These are phyloP conservation scores for Chlorodrepanis virens DNA, from an alignment of 2,113 vertebrate species.

Conservation along the genomic window DNA sequence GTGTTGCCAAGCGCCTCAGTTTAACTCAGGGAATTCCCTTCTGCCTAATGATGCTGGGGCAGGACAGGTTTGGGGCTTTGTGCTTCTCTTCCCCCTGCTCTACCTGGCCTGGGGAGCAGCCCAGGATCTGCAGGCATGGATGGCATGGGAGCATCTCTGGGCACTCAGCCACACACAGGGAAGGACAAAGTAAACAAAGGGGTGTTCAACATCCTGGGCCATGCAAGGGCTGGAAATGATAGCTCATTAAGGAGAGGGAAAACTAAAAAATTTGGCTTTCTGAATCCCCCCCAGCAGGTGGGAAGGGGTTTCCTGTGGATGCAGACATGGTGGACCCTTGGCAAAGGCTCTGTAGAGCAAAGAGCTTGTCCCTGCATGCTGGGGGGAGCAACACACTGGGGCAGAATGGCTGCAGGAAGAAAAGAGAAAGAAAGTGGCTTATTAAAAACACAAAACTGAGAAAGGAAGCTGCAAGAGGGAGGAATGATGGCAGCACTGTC, in stretches of 20 bases:
- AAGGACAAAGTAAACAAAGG: background rate
- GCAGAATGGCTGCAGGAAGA: background rate
- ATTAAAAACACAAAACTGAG: background rate
- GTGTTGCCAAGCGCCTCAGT: background rate
- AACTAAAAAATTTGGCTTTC: background rate
- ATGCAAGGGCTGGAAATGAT: background rate
- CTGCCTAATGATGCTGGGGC: fast-evolving
- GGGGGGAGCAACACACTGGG: fast-evolving
- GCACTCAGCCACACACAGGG: background rate
- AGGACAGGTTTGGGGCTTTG: fast-evolving
- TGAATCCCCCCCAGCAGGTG: background rate
- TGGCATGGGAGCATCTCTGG: background rate
- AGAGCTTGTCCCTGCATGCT: background rate
- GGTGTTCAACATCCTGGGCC: background rate
- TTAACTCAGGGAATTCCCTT: background rate
- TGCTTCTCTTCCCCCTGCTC: background rate
- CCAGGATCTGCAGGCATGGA: fast-evolving
- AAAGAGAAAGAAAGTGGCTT: background rate
- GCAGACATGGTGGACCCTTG: background rate
- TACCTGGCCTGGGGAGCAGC: background rate
- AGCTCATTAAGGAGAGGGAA: background rate
- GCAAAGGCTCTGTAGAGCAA: background rate
- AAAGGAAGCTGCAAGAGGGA: background rate
- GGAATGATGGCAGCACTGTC: fast-evolving
- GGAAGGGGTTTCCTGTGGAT: background rate